Evolutionary conservation across 1,140 invertebrate species (phyloP).

Genomic region (Polyergus mexicanus): DNA sequence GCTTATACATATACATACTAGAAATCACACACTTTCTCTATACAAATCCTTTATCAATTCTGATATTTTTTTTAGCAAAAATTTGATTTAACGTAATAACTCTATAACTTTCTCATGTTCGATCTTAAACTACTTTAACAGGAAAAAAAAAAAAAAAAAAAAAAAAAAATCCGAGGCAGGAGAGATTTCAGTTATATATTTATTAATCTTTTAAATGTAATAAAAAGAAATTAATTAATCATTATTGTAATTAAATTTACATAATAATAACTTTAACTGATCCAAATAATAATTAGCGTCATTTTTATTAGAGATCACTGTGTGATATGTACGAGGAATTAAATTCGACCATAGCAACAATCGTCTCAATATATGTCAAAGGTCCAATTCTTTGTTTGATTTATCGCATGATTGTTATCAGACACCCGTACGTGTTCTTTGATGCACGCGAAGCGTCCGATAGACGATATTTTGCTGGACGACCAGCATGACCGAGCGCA

Average conservation of each 20-base stretch:
- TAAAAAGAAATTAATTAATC: background rate
- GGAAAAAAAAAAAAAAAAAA: background rate
- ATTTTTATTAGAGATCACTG: too few species aligned
- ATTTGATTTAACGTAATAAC: background rate
- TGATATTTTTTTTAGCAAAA: background rate
- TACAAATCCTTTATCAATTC: slow-evolving; percentile 8
- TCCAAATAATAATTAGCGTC: too few species aligned
- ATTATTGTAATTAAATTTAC: background rate
- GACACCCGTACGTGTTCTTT: slow-evolving; percentile 27
- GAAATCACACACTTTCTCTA: slow-evolving; percentile 6
- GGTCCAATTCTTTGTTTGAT: slow-evolving; percentile 45
- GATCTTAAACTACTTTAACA: background rate
- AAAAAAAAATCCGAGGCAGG: background rate
- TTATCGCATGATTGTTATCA: slow-evolving; percentile 44
- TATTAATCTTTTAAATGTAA: slow-evolving; percentile 5
- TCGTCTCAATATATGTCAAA: slow-evolving; percentile 23
- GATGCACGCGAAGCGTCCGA: slow-evolving; percentile 7
- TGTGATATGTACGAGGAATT: background rate
- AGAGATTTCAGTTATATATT: background rate
- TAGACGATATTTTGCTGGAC: slow-evolving; percentile 37
- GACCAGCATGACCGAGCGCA: slow-evolving; percentile 16
- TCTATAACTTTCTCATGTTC: background rate
- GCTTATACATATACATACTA: background rate
- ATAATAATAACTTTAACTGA: background rate
- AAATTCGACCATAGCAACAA: slow-evolving; percentile 24